These are phyloP conservation scores for Scytalopus superciliaris DNA, from an alignment of 2,113 vertebrate species.

Conservation along the genomic window DNA sequence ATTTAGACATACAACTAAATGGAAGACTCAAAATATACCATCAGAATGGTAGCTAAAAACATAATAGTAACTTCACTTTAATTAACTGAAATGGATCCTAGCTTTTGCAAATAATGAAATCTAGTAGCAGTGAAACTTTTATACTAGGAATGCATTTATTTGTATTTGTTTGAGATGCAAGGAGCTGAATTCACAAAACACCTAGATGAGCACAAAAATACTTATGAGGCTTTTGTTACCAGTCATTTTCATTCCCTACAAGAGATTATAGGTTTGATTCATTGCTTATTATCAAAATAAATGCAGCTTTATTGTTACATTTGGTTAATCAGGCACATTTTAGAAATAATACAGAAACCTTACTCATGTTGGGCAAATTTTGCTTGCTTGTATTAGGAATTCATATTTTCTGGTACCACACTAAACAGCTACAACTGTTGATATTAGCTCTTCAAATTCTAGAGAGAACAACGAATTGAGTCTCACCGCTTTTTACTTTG, in stretches of 20 bases:
- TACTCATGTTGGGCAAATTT: not conserved
- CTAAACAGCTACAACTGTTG: not conserved
- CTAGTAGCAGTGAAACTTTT: not conserved
- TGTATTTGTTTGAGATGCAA: not conserved
- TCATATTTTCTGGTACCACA: not conserved
- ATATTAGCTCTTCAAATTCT: not conserved
- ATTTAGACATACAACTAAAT: not conserved
- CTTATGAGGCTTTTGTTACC: not conserved
- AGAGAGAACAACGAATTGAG: not conserved
- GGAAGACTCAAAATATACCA: not conserved
- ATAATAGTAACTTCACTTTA: not conserved
- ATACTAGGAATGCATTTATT: not conserved
- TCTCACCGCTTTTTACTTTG: conserved; percentile 44
- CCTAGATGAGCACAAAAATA: not conserved
- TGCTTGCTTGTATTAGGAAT: not conserved
- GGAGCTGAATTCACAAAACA: not conserved
- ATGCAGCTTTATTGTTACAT: not conserved
- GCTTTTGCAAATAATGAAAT: not conserved
- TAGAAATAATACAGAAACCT: not conserved
- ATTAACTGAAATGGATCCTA: not conserved
- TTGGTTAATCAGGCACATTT: not conserved
- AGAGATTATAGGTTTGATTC: not conserved
- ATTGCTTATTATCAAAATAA: not conserved
- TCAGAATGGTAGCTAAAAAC: not conserved
- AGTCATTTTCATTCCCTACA: not conserved